These are phyloP conservation scores for Caenorhabditis remanei DNA, from an alignment of 1,140 invertebrate genomes.

Conservation along the genomic window DNA sequence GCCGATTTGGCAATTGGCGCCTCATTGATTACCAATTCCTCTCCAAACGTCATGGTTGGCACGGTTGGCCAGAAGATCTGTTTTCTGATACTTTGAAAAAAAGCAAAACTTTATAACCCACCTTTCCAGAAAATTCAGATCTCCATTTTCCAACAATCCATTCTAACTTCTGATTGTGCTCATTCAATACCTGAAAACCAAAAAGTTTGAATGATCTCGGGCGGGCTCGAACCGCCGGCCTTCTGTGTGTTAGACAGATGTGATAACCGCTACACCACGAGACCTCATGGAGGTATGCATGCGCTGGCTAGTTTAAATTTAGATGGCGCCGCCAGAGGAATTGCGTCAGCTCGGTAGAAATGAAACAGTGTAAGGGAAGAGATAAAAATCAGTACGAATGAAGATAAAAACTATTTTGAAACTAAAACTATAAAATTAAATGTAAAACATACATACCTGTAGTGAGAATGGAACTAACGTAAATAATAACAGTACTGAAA, in stretches of 20 bases:
- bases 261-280: slow-evolving; percentile 66
- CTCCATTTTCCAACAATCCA: slow-evolving; percentile 77
- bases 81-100: slow-evolving; percentile 56
- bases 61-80: slow-evolving; percentile 78
- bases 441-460: neutral
- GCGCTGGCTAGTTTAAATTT: slow-evolving; percentile 68
- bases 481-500: slow-evolving; percentile 24
- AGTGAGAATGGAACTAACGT: neutral
- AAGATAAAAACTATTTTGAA: neutral
- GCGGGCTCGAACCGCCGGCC: slow-evolving; percentile 69
- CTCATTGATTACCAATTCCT: slow-evolving; percentile 75
- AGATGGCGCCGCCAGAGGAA: slow-evolving; percentile 43
- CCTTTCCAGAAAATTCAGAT: slow-evolving; percentile 76
- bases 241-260: slow-evolving; percentile 71
- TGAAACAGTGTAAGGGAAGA: too few relatives aligned
- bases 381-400: too few relatives aligned
- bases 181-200: slow-evolving; percentile 63
- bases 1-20: slow-evolving; percentile 76
- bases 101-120: neutral
- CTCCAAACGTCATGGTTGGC: slow-evolving; percentile 78
- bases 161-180: slow-evolving; percentile 65
- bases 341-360: too few relatives aligned
- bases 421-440: neutral
- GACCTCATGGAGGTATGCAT: slow-evolving; percentile 44
- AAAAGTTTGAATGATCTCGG: slow-evolving; percentile 53